Evolutionary conservation across 2,797 vertebrate genomes (phyloP).

Genomic region (Chelonia mydas): DNA sequence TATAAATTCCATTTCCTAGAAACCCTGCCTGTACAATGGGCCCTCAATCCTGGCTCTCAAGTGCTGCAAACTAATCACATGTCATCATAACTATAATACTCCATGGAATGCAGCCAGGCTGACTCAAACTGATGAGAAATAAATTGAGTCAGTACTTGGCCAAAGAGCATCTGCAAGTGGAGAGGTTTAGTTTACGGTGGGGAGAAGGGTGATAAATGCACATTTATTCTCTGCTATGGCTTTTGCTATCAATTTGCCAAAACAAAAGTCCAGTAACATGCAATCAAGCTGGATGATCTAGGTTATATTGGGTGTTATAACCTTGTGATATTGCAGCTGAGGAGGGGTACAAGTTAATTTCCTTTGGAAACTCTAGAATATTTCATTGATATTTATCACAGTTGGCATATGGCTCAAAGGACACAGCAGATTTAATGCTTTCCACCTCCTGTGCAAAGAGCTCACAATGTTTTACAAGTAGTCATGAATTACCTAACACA

Average conservation of each 20-base stretch:
- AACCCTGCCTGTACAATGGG: not conserved
- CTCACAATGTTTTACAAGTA: not conserved
- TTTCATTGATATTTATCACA: not conserved
- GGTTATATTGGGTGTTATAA: rapidly evolving
- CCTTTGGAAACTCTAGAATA: not conserved
- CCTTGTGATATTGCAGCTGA: rapidly evolving
- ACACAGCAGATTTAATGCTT: not conserved
- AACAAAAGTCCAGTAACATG: not conserved
- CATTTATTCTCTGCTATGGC: constrained; percentile 2
- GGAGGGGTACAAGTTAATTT: constrained; percentile 11
- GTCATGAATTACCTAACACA: constrained; percentile 4
- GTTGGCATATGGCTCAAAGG: not conserved
- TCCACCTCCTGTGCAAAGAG: constrained; percentile 4
- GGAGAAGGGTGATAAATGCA: constrained; percentile 47
- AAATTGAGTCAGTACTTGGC: constrained; percentile 63
- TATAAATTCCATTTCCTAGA: not conserved
- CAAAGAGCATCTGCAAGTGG: constrained; percentile 27
- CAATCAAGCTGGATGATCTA: rapidly evolving
- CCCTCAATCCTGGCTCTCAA: not conserved
- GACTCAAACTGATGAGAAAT: constrained; percentile 51
- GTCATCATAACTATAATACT: not conserved
- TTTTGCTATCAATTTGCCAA: constrained; percentile 4
- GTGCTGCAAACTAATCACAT: not conserved
- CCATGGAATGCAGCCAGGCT: not conserved
- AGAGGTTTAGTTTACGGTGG: constrained; percentile 55